phyloP scores from a whole-genome alignment of 2,113 vertebrate species.

The Amphiprion ocellaris region DNA sequence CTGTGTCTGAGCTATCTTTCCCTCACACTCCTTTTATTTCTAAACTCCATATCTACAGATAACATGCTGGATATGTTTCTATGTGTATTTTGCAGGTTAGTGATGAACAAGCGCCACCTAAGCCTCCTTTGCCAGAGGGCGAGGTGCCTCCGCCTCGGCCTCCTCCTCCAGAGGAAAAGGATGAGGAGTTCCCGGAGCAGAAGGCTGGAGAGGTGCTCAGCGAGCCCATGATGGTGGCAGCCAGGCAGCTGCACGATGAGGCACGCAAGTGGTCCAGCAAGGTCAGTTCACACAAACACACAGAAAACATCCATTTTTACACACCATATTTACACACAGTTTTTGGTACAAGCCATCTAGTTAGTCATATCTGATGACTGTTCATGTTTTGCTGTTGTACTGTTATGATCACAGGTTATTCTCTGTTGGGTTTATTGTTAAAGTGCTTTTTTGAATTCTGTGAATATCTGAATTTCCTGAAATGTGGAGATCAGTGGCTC shows the following conservation, averaged over 20 bases:
- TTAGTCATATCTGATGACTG: background rate
- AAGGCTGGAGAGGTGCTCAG: constrained; percentile 96
- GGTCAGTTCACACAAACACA: constrained; percentile 68
- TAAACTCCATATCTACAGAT: background rate
- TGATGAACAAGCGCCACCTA: constrained; percentile 96
- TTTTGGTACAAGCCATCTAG: background rate
- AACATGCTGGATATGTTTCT: background rate
- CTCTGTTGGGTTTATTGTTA: constrained; percentile 3
- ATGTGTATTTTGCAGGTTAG: constrained; percentile 84
- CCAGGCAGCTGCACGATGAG: constrained; percentile 96
- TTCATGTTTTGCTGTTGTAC: background rate
- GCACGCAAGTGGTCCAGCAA: constrained; percentile 99
- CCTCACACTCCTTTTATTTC: background rate
- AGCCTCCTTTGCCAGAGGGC: constrained; percentile 96
- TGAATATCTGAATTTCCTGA: constrained; percentile 48
- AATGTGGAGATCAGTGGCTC: constrained; percentile 69
- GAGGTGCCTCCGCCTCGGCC: constrained; percentile 96
- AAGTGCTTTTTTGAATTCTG: constrained; percentile 5
- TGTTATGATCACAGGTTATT: background rate
- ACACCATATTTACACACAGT: too few relatives aligned
- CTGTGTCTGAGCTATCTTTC: background rate
- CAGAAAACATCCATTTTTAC: background rate
- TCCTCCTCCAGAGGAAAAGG: constrained; percentile 97
- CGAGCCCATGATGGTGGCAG: constrained; percentile 99
- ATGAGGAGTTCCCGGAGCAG: constrained; percentile 98